Evolutionary conservation across 2,888 invertebrate species (phyloP), one percentile per base, ranked within the genome.

Genomic region (Neuroscelio doddi): DNA sequence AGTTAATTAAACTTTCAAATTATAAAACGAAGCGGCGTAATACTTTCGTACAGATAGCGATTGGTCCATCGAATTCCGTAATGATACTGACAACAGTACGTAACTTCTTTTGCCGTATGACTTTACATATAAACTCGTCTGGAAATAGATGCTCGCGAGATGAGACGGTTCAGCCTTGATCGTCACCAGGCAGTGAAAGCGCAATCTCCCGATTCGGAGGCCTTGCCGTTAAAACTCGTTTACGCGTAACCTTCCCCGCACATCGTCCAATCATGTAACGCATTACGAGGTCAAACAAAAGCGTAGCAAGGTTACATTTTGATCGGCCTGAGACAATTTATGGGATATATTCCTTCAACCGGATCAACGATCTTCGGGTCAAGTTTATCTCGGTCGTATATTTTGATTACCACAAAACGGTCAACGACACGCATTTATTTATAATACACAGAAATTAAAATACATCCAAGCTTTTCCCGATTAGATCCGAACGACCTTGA

Each of bases 211-310:
- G 71, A 68, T 73, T 73, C 55, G 66, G 68, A 69, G 68, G 56
- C 66, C 70, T 69, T 69, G 66, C 42, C 58, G 70, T 70, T 69
- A 69, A 79, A 80, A 80, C 79, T 72, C 75, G 79, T 79, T 80
- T 70, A 64, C 70, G 68, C 74, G 73, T 75, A 80, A 78, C 80
- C 80, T 80, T 79, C 76, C 70, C 68, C 68, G 69, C 53, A 61
- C 66, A 64, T 64, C 69, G 65, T 42, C 49, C 50, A 51, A 61
- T 70, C 70, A 62, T 71, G 75, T 76, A 77, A 75, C 73, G 70
- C 70, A 70, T 71, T 72, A 72, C 68, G 70, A 76, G 75, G 77
- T 73, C 77, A 58, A 46, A 41, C 36, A 52, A 69, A 71, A 69
- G 68, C 59, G 63, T 70, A 71, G 68, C 78, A 79, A 79, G 78